phyloP scores from a whole-genome alignment of 2,113 vertebrate genomes.

The Ctenodactylus gundi region DNA sequence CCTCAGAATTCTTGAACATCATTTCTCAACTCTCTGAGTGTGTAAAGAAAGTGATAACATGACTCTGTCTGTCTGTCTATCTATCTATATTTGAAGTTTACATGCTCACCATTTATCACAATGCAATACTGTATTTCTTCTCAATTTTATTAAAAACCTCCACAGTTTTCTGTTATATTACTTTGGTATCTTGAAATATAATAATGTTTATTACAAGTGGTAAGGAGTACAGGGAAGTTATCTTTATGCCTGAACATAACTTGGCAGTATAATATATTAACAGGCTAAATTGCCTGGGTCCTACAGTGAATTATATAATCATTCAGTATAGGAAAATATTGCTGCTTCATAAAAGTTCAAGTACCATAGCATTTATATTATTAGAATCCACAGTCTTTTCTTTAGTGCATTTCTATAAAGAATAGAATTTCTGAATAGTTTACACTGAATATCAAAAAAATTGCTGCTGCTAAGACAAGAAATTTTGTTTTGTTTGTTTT shows the following conservation, averaged over 20 bases:
- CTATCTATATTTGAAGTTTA: conserved; percentile 11
- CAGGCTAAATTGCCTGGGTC: conserved; percentile 54
- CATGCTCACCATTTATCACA: conserved; percentile 55
- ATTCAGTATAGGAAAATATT: conserved; percentile 55
- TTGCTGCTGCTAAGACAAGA: neutral
- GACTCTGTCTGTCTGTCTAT: too few species aligned
- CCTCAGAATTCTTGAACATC: neutral
- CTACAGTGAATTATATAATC: conserved; percentile 60
- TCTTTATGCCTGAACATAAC: conserved; percentile 33
- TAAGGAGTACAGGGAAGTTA: conserved; percentile 22
- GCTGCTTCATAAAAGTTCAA: conserved; percentile 55
- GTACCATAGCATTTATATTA: conserved; percentile 6
- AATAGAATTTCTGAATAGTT: conserved; percentile 44
- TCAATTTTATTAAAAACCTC: conserved; percentile 54
- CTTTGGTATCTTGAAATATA: conserved; percentile 28
- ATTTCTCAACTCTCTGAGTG: neutral
- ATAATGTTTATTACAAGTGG: conserved; percentile 53
- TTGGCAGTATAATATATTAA: conserved; percentile 25
- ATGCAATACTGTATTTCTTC: conserved; percentile 39
- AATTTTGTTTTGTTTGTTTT: neutral
- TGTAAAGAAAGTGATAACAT: neutral
- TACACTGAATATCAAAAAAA: conserved; percentile 40
- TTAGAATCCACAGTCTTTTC: conserved; percentile 67
- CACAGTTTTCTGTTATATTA: conserved; percentile 31
- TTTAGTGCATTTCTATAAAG: conserved; percentile 14